These are phyloP conservation scores for Agrotis ipsilon DNA, from an alignment of 2,888 invertebrate species.

Conservation along the genomic window DNA sequence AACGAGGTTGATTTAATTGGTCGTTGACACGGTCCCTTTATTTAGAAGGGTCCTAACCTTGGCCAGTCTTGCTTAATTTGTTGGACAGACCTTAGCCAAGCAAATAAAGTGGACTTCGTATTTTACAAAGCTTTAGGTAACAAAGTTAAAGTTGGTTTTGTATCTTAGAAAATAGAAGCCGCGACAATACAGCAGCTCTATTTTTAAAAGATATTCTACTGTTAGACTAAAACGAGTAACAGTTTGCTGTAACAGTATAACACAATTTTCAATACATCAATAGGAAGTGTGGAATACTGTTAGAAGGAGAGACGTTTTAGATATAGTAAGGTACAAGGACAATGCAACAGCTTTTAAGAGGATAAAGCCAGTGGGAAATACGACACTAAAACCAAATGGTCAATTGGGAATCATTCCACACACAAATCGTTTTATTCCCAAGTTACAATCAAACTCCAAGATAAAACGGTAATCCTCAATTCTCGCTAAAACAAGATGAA, in stretches of 20 bases:
- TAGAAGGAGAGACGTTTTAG: background rate
- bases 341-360: background rate
- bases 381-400: slow-evolving; percentile 12
- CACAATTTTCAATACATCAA: background rate
- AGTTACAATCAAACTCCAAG: slow-evolving; percentile 32
- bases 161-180: no score
- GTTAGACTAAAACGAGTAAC: slow-evolving; percentile 3
- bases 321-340: background rate
- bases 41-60: slow-evolving; percentile 38
- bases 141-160: background rate
- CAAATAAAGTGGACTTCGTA: slow-evolving; percentile 15
- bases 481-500: slow-evolving; percentile 33
- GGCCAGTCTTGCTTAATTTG: slow-evolving; percentile 26
- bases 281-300: background rate
- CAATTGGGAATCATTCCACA: background rate
- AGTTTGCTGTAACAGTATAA: background rate
- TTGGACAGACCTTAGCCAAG: background rate
- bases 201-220: background rate
- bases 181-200: background rate
- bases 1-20: slow-evolving; percentile 40
- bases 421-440: slow-evolving; percentile 6
- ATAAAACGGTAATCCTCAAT: slow-evolving; percentile 30
- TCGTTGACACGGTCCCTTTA: slow-evolving; percentile 27
- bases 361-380: background rate
- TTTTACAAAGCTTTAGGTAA: background rate